Conservation (phyloP, 2,888 invertebrate species). For the Hyles lineata region DNA sequence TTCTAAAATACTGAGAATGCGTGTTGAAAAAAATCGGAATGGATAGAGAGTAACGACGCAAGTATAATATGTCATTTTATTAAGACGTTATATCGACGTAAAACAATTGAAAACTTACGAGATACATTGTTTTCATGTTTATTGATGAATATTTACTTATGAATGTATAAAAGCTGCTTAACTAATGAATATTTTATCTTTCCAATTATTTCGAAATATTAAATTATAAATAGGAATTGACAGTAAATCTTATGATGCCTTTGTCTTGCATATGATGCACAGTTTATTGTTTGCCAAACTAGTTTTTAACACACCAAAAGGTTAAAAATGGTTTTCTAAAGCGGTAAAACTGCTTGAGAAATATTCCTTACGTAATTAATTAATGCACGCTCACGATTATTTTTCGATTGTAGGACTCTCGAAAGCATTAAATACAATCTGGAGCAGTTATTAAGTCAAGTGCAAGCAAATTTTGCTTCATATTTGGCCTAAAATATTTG, state of each 20-base stretch:
- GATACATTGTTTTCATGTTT: no score
- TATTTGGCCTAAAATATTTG: no score
- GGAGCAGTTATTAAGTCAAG: no score
- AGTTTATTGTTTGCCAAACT: neutral
- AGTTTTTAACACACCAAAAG: neutral
- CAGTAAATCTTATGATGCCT: no score
- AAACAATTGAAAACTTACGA: no score
- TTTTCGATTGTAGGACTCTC: neutral
- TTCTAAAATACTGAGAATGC: neutral
- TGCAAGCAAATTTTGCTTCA: no score
- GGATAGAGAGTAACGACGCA: constrained; percentile 18
- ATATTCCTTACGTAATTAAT: neutral
- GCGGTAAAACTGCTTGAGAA: neutral
- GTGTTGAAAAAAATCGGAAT: neutral
- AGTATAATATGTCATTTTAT: neutral
- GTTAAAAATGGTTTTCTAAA: neutral
- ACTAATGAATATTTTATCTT: no score
- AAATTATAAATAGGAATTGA: no score
- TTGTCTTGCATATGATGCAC: neutral
- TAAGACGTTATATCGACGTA: neutral
- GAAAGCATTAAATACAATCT: no score
- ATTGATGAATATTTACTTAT: no score
- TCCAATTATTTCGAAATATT: no score
- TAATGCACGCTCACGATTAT: neutral
- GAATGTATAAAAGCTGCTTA: no score